These are phyloP conservation scores for Drosophila vallismaia DNA, from an alignment of 2,888 invertebrate species.

Conservation along the genomic window DNA sequence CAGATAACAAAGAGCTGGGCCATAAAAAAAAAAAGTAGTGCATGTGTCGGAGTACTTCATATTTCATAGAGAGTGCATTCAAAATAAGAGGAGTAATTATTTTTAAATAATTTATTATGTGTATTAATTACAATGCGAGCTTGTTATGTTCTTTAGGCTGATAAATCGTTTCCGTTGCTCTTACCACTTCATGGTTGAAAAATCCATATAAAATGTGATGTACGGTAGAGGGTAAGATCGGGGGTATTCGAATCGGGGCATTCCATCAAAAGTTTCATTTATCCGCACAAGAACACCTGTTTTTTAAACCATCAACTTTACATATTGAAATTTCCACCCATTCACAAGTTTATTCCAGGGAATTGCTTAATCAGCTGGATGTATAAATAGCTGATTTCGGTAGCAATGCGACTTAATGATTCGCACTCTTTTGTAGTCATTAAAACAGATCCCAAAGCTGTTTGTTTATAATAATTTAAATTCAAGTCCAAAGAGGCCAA, in stretches of 20 bases:
- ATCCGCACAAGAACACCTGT: conserved; percentile 27
- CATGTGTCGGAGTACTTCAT: conserved; percentile 29
- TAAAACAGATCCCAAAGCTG: conserved; percentile 61
- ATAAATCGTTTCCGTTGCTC: conserved; percentile 32
- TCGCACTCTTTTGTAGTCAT: conserved; percentile 62
- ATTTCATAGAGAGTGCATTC: conserved; percentile 33
- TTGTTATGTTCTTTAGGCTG: conserved; percentile 8
- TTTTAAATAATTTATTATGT: conserved; percentile 70
- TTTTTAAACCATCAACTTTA: conserved; percentile 6
- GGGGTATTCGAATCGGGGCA: not conserved
- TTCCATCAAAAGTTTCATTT: not conserved
- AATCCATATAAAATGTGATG: conserved; percentile 3
- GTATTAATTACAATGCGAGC: conserved; percentile 65
- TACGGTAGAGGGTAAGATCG: not conserved
- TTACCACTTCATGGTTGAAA: not conserved
- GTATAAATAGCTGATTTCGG: conserved; percentile 37
- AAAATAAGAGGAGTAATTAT: conserved; percentile 50
- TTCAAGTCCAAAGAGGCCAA: conserved; percentile 50
- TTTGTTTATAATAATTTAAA: conserved; percentile 75
- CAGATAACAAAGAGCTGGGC: conserved; percentile 43
- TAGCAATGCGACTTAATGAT: conserved; percentile 51
- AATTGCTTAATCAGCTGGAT: conserved; percentile 43
- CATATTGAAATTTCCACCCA: conserved; percentile 14
- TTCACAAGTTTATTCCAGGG: conserved; percentile 9
- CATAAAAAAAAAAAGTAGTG: not conserved